Base-by-base conservation (phyloP, 2,888 invertebrate species). In the Pristionchus fissidentatus region DNA sequence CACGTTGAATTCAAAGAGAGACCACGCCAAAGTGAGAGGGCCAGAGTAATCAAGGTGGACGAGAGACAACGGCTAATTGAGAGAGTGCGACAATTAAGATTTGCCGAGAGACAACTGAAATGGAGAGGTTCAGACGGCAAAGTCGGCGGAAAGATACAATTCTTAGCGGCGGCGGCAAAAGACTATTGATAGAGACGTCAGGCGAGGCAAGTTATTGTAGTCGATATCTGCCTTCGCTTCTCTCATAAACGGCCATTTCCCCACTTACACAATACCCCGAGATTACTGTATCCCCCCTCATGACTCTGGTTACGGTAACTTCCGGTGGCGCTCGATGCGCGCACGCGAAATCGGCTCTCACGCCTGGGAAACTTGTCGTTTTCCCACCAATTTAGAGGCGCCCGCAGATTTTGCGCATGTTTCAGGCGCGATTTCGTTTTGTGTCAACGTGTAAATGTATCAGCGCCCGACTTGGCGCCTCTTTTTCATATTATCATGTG, bases 181-280 rank as follows among this genome's bases (percentile, higher is more conserved):
- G 70, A 70, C 70, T 70, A 70, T 70, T 70, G 70, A 70, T 70
- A 70, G 41, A 70, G 41, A 43, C 70, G 70, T 70, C 70, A 70
- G 26, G 70, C 5, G 1, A 29, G 55, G 55, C 55, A n/a, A n/a
- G 38, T 13, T 55, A 70, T 70, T 70, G 70, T 70, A 70, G 70
- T 70, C 70, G 70, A 70, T 70, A 70, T 22, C 41, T 41, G 32
- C n/a, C 66, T 41, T 13, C 41, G n/a, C n/a, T n/a, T 70, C 70
- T 7, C 26, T 13, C 26, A 38, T 0, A 62, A 15, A 32, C 38
- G 38, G 66, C 38, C 66, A n/a, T 3, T 35, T 70, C 38, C 38
- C 66, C 22, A n/a, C n/a, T n/a, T n/a, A n/a, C 38, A 38, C 35
- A 66, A 66, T 38, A 26, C 57, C 2, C 15, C 10, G n/a, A n/a